These are phyloP conservation scores for Natrix natrix DNA, from an alignment of 2,797 vertebrate species.

Conservation along the genomic window DNA sequence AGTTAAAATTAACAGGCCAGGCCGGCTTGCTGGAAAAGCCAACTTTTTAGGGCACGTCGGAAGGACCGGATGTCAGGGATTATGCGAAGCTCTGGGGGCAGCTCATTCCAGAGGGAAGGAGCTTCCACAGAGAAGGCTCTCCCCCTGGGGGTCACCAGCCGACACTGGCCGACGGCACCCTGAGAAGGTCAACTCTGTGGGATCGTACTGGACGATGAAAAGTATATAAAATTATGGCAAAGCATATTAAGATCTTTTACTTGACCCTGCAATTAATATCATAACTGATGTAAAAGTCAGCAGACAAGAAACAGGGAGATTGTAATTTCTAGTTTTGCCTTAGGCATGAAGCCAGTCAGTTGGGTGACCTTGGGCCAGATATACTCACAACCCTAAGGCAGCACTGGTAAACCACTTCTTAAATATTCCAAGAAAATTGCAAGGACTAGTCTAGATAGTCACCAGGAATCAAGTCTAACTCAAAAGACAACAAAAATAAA, in stretches of 20 bases:
- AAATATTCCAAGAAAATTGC: background rate
- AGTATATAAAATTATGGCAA: background rate
- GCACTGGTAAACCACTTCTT: background rate
- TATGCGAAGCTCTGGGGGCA: too few species aligned
- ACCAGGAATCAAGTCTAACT: background rate
- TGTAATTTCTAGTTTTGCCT: background rate
- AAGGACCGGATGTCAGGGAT: too few species aligned
- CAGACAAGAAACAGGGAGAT: background rate
- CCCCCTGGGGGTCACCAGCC: too few species aligned
- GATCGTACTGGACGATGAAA: background rate
- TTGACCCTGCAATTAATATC: background rate
- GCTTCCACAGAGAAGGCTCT: too few species aligned
- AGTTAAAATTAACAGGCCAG: too few species aligned
- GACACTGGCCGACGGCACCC: too few species aligned
- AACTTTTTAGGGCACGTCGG: too few species aligned
- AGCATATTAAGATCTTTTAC: background rate
- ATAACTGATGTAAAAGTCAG: background rate
- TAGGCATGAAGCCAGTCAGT: background rate
- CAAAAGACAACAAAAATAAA: background rate
- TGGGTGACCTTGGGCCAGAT: background rate
- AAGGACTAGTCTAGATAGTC: background rate
- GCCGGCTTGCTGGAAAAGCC: too few species aligned
- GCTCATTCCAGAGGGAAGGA: too few species aligned
- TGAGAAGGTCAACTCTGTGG: too few species aligned
- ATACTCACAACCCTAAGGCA: background rate